Conservation (phyloP, 2,113 vertebrate species). For the Psammodynastes pulverulentus region DNA sequence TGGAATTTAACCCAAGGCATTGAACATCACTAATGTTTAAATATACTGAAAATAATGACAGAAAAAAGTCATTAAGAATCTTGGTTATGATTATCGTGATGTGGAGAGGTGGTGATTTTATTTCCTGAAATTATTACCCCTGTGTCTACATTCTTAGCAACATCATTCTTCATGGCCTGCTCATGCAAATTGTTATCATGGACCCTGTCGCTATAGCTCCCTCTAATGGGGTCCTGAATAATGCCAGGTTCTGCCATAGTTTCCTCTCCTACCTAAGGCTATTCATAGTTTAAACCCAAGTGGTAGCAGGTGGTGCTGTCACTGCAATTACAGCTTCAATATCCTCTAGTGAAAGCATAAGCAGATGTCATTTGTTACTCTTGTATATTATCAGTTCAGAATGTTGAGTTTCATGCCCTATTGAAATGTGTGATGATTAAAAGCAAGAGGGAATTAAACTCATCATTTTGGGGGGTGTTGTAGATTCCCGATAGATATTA, state of each 20-base stretch:
- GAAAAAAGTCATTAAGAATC: neutral
- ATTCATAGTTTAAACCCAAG: slow-evolving; percentile 34
- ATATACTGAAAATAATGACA: neutral
- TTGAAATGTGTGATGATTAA: slow-evolving; percentile 38
- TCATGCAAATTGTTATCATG: neutral
- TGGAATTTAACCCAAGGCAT: neutral
- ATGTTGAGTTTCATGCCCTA: slow-evolving; percentile 12
- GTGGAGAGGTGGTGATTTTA: neutral
- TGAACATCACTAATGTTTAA: neutral
- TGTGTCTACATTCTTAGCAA: neutral
- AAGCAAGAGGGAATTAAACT: slow-evolving; percentile 13
- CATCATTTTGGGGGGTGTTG: neutral
- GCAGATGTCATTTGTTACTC: slow-evolving; percentile 8
- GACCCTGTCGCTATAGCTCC: fast-evolving
- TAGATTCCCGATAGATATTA: slow-evolving; percentile 30
- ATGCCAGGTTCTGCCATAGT: slow-evolving; percentile 6
- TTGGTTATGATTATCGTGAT: neutral
- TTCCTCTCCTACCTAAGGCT: neutral
- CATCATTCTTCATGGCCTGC: neutral
- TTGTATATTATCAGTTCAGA: neutral
- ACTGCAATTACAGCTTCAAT: slow-evolving; percentile 39
- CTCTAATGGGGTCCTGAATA: neutral
- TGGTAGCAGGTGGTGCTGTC: slow-evolving; percentile 36
- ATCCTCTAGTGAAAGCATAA: neutral
- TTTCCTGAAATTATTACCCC: neutral